A percentile compares a stretch with the other conserved stretches of the same genome.
Evolutionary conservation across 2,888 invertebrate genomes (phyloP).

Genomic region (Hypomecis punctinalis): DNA sequence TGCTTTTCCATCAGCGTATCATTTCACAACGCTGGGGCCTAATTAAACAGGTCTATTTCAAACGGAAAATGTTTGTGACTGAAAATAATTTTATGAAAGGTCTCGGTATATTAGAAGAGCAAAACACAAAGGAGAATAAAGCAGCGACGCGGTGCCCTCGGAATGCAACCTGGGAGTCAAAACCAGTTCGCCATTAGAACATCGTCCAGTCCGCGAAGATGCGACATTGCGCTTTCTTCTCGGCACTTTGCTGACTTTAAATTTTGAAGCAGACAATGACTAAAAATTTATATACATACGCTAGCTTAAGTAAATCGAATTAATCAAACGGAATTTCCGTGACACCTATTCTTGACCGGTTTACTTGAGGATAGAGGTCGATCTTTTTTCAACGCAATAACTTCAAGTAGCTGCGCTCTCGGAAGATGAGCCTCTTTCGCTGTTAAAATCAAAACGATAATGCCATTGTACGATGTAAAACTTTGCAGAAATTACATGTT

Average conservation of each 20-base stretch:
- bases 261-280: neutral
- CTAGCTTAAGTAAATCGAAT: neutral
- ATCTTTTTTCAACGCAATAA: constrained; percentile 34
- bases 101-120: constrained; percentile 20
- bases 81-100: constrained; percentile 10
- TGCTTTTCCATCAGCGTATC: constrained; percentile 37
- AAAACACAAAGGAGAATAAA: constrained; percentile 49
- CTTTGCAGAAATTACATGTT: constrained; percentile 19
- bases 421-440: constrained; percentile 35
- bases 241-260: constrained; percentile 10
- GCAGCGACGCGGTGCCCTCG: constrained; percentile 54
- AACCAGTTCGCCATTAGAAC: constrained; percentile 60
- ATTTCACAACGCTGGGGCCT: constrained; percentile 27
- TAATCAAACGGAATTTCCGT: constrained; percentile 1
- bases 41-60: constrained; percentile 14
- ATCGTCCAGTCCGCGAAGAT: constrained; percentile 44
- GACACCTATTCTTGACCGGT: constrained; percentile 18
- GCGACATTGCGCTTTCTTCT: constrained; percentile 34
- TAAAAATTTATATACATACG: too few species aligned
- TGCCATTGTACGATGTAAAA: constrained; percentile 11
- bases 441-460: constrained; percentile 10
- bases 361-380: constrained; percentile 41
- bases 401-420: constrained; percentile 32
- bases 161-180: constrained; percentile 55
- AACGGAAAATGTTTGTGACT: neutral